Conservation (phyloP, 2,113 vertebrate genomes). For the Hippocampus comes region DNA sequence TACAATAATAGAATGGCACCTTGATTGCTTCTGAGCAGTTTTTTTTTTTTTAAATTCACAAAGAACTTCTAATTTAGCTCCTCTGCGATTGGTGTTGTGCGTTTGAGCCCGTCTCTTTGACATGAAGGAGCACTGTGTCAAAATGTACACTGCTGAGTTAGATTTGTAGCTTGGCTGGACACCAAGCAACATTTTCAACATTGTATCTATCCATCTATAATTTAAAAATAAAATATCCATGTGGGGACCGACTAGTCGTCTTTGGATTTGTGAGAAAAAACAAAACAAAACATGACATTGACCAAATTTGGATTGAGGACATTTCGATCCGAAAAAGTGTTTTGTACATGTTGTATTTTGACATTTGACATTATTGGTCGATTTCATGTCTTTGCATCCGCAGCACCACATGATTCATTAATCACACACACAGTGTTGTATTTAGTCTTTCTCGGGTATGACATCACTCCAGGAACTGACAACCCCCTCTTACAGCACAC, state of each 20-base stretch:
- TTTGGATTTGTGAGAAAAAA: too few species aligned
- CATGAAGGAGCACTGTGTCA: background rate
- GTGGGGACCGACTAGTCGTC: too few species aligned
- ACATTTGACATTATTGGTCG: background rate
- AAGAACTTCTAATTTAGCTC: background rate
- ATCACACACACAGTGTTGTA: constrained; percentile 7
- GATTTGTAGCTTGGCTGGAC: too few species aligned
- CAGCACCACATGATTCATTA: background rate
- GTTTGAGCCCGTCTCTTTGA: background rate
- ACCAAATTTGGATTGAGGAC: too few species aligned
- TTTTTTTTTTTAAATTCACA: background rate
- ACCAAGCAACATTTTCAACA: too few species aligned
- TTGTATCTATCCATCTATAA: too few species aligned
- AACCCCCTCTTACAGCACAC: background rate
- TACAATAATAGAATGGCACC: background rate
- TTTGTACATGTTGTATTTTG: background rate
- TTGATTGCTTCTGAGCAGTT: background rate
- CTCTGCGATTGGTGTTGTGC: background rate
- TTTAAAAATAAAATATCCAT: too few species aligned
- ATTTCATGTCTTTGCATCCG: background rate
- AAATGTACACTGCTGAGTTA: too few species aligned
- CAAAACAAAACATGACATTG: too few species aligned
- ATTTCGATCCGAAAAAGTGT: background rate
- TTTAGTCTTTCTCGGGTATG: constrained; percentile 25
- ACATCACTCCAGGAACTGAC: constrained; percentile 55